phyloP scores from a whole-genome alignment of 2,888 invertebrate genomes.

The Luperina testacea region DNA sequence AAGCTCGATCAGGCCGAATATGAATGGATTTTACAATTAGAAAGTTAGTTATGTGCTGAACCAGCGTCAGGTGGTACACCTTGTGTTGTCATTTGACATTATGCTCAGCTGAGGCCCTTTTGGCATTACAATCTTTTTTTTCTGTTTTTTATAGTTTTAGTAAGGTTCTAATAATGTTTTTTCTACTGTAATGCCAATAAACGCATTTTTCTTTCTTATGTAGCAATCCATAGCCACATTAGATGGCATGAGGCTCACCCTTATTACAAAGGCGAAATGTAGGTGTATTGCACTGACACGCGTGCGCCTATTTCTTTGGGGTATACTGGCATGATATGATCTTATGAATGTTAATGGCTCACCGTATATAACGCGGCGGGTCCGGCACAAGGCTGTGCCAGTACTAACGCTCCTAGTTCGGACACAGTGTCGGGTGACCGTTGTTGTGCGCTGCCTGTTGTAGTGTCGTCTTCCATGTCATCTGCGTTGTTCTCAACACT shows the following conservation, averaged over 20 bases:
- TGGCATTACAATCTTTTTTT: too few relatives aligned
- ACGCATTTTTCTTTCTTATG: too few relatives aligned
- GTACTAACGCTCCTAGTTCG: constrained; percentile 94
- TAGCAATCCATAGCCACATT: too few relatives aligned
- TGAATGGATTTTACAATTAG: neutral
- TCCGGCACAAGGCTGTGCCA: constrained; percentile 88
- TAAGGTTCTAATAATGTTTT: too few relatives aligned
- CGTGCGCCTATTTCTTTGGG: neutral
- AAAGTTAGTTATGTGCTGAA: too few relatives aligned
- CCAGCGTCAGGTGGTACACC: too few relatives aligned
- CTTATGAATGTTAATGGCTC: neutral
- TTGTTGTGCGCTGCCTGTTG: constrained; percentile 74
- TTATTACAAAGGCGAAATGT: neutral
- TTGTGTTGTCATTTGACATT: too few relatives aligned
- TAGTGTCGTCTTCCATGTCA: constrained; percentile 92
- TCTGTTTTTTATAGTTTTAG: too few relatives aligned
- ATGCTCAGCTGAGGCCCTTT: too few relatives aligned
- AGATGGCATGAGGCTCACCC: neutral
- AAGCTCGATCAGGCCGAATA: neutral
- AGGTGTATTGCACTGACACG: neutral
- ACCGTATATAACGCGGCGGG: constrained; percentile 81
- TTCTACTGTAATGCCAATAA: too few relatives aligned
- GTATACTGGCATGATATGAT: neutral
- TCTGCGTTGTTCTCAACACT: constrained; percentile 88
- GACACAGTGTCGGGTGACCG: constrained; percentile 93